These are phyloP conservation scores for Pollenia griseotomentosa DNA, from an alignment of 2,888 invertebrate species.

Conservation along the genomic window DNA sequence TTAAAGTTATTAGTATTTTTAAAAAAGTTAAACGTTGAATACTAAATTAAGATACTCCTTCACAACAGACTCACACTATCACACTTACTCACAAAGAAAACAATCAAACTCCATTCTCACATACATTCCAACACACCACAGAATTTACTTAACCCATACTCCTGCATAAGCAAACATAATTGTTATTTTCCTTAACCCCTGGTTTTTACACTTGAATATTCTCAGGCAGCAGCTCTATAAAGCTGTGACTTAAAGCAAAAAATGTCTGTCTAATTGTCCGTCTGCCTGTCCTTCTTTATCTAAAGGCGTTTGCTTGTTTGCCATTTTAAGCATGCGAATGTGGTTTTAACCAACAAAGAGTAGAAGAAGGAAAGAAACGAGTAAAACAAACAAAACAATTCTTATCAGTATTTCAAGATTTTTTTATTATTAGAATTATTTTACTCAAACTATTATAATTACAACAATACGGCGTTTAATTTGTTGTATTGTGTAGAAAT, in stretches of 20 bases:
- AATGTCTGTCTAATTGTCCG: slow-evolving; percentile 2
- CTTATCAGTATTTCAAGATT: slow-evolving; percentile 57
- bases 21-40: slow-evolving; percentile 48
- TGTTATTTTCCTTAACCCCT: slow-evolving; percentile 13
- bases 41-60: slow-evolving; percentile 48
- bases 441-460: slow-evolving; percentile 60
- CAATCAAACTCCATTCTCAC: neutral
- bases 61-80: neutral
- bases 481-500: slow-evolving; percentile 46
- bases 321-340: slow-evolving; percentile 35
- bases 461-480: slow-evolving; percentile 44
- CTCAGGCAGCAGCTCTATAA: neutral
- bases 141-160: neutral
- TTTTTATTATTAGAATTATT: slow-evolving; percentile 45
- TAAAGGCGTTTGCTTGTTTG: slow-evolving; percentile 42
- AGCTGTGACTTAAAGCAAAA: neutral
- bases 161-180: neutral
- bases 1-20: slow-evolving; percentile 52
- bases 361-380: neutral
- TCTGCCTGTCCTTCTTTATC: slow-evolving; percentile 10
- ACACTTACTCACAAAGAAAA: slow-evolving; percentile 3
- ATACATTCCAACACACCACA: neutral
- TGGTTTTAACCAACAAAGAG: slow-evolving; percentile 23
- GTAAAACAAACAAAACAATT: neutral
- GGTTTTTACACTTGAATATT: neutral